Evolutionary conservation across 1,140 invertebrate species (phyloP).

Genomic region (Paramacrobiotus metropolitanus): DNA sequence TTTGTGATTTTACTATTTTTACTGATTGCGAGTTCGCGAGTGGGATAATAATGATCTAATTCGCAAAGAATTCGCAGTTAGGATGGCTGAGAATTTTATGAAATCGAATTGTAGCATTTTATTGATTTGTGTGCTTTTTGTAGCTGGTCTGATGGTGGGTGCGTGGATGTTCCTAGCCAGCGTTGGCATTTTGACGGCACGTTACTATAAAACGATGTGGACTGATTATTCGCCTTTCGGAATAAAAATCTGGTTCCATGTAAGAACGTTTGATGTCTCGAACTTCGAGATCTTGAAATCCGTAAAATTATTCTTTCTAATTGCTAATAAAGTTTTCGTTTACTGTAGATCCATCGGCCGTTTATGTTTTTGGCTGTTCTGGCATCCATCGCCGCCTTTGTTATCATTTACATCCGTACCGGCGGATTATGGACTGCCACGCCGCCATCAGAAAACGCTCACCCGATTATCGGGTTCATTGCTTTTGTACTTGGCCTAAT

Average conservation of each 20-base stretch:
- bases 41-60: too few species aligned
- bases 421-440: slow-evolving; percentile 35
- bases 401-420: slow-evolving; percentile 59
- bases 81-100: too few species aligned
- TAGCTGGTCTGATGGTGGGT: slow-evolving; percentile 38
- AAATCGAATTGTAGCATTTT: too few species aligned
- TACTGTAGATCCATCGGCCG: slow-evolving; percentile 53
- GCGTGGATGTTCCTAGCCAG: slow-evolving; percentile 74
- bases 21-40: too few species aligned
- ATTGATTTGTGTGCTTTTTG: too few species aligned
- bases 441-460: slow-evolving; percentile 37
- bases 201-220: slow-evolving; percentile 79
- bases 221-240: slow-evolving; percentile 47
- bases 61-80: too few species aligned
- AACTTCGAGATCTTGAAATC: too few species aligned
- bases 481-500: slow-evolving; percentile 21
- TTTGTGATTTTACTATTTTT: too few species aligned
- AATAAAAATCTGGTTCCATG: slow-evolving; percentile 69
- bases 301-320: too few species aligned
- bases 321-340: too few species aligned
- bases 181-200: slow-evolving; percentile 58
- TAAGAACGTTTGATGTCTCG: too few species aligned
- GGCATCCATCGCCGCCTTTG: slow-evolving; percentile 46
- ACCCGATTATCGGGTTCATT: slow-evolving; percentile 50
- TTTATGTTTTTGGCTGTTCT: slow-evolving; percentile 58